These are phyloP conservation scores for Clarias macrocephalus DNA, from an alignment of 2,113 vertebrate genomes.

Conservation along the genomic window DNA sequence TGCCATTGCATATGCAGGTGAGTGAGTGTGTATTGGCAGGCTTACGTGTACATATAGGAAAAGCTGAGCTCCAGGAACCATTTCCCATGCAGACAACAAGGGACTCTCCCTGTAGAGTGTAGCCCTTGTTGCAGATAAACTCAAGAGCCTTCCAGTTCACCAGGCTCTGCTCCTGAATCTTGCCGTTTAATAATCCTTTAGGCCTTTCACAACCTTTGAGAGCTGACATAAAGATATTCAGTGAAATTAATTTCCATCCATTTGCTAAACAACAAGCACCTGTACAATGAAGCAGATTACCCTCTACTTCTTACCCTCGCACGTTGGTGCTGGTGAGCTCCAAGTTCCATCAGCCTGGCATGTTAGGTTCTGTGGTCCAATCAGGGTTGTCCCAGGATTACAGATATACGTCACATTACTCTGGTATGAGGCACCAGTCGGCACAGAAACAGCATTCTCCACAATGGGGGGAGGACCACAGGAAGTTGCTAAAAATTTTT, in stretches of 20 bases:
- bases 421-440: constrained; percentile 72
- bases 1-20: neutral
- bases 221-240: constrained; percentile 46
- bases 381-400: constrained; percentile 78
- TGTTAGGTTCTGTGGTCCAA: constrained; percentile 72
- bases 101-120: constrained; percentile 79
- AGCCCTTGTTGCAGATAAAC: constrained; percentile 84
- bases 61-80: constrained; percentile 81
- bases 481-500: constrained; percentile 67
- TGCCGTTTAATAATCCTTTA: constrained; percentile 73
- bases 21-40: constrained; percentile 50
- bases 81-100: constrained; percentile 78
- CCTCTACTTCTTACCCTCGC: constrained; percentile 67
- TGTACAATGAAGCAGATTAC: neutral
- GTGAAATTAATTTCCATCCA: neutral
- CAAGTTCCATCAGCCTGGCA: constrained; percentile 85
- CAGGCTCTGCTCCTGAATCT: constrained; percentile 75
- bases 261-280: neutral
- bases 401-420: constrained; percentile 83
- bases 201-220: constrained; percentile 75
- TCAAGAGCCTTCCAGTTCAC: constrained; percentile 74
- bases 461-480: constrained; percentile 85
- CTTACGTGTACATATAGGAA: constrained; percentile 89
- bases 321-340: constrained; percentile 84
- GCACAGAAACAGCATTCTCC: constrained; percentile 73